Evolutionary conservation across 92 coral and sea anemone genomes (phyloP), one percentile per base, ranked within the genome.

Genomic region (Metridium senile): DNA sequence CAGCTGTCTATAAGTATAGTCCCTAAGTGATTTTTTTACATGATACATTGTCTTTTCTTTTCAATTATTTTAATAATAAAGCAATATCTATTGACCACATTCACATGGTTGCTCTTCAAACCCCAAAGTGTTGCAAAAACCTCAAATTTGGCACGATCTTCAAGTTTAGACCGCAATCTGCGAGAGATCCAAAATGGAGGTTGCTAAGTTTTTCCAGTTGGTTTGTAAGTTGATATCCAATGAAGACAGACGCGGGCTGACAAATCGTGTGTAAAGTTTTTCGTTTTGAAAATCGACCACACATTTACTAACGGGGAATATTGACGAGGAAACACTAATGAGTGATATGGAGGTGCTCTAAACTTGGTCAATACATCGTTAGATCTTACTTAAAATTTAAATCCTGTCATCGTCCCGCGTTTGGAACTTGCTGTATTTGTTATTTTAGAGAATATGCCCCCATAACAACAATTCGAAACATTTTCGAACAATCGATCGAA

Each of bases 401-500:
- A 22, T 26, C 9, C 22, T 26, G 31, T 1, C 2, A 2, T 9
- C 16, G 32, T 59, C 66, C 21, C 25, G 59, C 59, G 59, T 2
- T 54, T 16, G 25, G 17, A 54, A 21, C n/a, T 59, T 59, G 16
- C 33, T 22, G 11, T 26, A 59, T 6, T 59, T 10, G 11, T 22
- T 59, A 26, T 59, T 59, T 30, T 26, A 59, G 33, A 59, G 4
- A 26, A 29, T 6, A 11, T n/a, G 49, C 49, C 17, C 32, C 65
- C 65, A 59, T 25, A 59, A 63, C 16, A 63, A 63, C 69, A 63
- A 30, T 11, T 26, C 11, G 66, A 22, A 59, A 59, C 66, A 59
- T 59, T 22, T 62, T 49, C 26, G 68, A 25, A 75, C 56, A 47
- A 75, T 47, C 47, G 43, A 62, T 33, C 49, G 62, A 43, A 22